Conservation (phyloP, 2,888 invertebrate species). For the Himalopsyche kuldschensis region DNA sequence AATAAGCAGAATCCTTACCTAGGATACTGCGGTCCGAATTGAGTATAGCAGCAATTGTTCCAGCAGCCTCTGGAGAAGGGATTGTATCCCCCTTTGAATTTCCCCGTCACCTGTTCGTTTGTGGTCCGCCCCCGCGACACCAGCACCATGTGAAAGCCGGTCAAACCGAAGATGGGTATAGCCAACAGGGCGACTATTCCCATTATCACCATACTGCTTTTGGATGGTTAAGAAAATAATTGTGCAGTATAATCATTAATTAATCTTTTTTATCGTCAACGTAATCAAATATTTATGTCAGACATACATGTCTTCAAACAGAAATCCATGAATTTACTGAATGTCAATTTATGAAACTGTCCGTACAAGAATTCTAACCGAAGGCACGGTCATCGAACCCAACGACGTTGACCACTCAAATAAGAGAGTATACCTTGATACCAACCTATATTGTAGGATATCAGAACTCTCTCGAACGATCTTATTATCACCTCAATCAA, state of each 20-base stretch:
- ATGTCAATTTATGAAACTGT: too few relatives aligned
- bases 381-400: too few relatives aligned
- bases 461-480: too few relatives aligned
- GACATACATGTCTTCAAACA: too few relatives aligned
- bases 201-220: slow-evolving; percentile 82
- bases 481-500: too few relatives aligned
- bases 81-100: slow-evolving; percentile 98
- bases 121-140: slow-evolving; percentile 96
- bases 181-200: slow-evolving; percentile 87
- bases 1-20: slow-evolving; percentile 65
- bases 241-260: background rate
- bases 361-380: too few relatives aligned
- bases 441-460: too few relatives aligned
- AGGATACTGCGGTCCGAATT: slow-evolving; percentile 97
- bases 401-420: too few relatives aligned
- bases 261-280: background rate
- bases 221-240: slow-evolving; percentile 12
- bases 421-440: too few relatives aligned
- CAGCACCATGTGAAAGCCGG: slow-evolving; percentile 96
- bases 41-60: slow-evolving; percentile 91
- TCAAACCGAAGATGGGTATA: slow-evolving; percentile 96
- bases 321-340: too few relatives aligned
- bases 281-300: too few relatives aligned
- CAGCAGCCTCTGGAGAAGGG: slow-evolving; percentile 96
- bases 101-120: slow-evolving; percentile 99